Conservation (phyloP, 2,888 invertebrate genomes). For the Ametastegia equiseti region DNA sequence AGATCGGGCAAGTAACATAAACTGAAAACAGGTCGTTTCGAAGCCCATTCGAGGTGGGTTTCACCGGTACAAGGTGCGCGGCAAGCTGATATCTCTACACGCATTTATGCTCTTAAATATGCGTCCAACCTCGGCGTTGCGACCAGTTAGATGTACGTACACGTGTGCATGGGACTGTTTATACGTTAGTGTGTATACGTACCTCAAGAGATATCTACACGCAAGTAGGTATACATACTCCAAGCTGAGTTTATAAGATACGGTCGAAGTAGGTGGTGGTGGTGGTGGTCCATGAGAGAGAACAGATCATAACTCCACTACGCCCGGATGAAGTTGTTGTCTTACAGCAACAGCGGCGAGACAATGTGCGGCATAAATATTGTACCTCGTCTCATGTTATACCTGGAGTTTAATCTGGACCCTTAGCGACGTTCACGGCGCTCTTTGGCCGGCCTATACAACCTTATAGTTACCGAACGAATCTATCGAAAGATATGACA, state of each 20-base stretch:
- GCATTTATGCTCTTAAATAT: constrained; percentile 45
- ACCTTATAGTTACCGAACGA: constrained; percentile 9
- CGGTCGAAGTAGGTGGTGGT: constrained; percentile 38
- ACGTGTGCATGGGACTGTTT: not conserved
- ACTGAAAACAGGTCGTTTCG: constrained; percentile 32
- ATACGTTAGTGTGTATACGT: not conserved
- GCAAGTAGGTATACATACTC: constrained; percentile 18
- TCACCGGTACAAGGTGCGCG: constrained; percentile 47
- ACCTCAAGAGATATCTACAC: not conserved
- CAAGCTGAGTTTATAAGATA: constrained; percentile 8
- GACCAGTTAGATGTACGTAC: constrained; percentile 13
- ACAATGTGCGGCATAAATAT: constrained; percentile 76
- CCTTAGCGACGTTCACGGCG: constrained; percentile 45
- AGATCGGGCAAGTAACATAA: constrained; percentile 13
- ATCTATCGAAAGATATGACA: constrained; percentile 17
- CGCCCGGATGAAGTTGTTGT: constrained; percentile 74
- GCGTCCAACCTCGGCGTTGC: constrained; percentile 30
- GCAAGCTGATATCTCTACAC: constrained; percentile 44
- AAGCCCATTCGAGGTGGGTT: constrained; percentile 33
- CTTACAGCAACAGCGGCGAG: constrained; percentile 63
- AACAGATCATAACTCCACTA: constrained; percentile 52
- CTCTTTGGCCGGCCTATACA: constrained; percentile 19
- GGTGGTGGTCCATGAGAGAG: constrained; percentile 44
- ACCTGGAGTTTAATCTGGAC: constrained; percentile 53
- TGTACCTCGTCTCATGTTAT: constrained; percentile 70